phyloP scores from a whole-genome alignment of 2,888 invertebrate species.

The Anaspis maculata region DNA sequence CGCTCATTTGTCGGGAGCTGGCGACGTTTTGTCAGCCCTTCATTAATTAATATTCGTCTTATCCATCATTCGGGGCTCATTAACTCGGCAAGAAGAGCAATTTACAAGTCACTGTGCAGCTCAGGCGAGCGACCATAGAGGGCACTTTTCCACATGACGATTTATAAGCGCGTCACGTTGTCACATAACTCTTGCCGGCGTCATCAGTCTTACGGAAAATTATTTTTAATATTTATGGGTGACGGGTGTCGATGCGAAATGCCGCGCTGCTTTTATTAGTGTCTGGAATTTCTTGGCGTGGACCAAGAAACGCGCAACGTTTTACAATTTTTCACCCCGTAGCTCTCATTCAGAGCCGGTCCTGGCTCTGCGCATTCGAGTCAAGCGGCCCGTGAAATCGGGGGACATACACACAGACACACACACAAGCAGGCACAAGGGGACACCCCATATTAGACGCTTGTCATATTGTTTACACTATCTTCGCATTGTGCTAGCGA shows the following conservation, averaged over 20 bases:
- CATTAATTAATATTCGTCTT: conserved; percentile 36
- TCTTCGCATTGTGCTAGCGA: conserved; percentile 32
- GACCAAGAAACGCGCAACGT: too few relatives aligned
- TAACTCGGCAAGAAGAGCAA: conserved; percentile 31
- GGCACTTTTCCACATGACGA: conserved; percentile 31
- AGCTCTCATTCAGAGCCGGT: conserved; percentile 8
- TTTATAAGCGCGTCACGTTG: conserved; percentile 31
- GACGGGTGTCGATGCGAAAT: conserved; percentile 1
- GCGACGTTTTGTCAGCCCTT: conserved; percentile 30
- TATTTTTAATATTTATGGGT: conserved; percentile 34
- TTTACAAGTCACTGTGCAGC: conserved; percentile 36
- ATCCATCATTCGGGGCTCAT: conserved; percentile 36
- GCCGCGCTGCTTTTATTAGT: too few relatives aligned
- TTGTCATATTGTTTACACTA: conserved; percentile 45
- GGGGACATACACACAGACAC: too few relatives aligned
- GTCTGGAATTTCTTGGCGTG: too few relatives aligned
- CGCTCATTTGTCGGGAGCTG: conserved; percentile 30
- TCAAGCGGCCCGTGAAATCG: conserved; percentile 32
- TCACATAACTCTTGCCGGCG: conserved; percentile 26
- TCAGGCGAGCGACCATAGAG: conserved; percentile 28
- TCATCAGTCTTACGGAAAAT: conserved; percentile 29
- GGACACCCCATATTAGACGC: conserved; percentile 40
- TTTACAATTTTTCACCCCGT: too few relatives aligned
- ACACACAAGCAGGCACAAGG: too few relatives aligned
- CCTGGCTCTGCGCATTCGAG: conserved; percentile 23